Evolutionary conservation across 2,797 vertebrate species (phyloP).

Genomic region (Cossypha polioptera): DNA sequence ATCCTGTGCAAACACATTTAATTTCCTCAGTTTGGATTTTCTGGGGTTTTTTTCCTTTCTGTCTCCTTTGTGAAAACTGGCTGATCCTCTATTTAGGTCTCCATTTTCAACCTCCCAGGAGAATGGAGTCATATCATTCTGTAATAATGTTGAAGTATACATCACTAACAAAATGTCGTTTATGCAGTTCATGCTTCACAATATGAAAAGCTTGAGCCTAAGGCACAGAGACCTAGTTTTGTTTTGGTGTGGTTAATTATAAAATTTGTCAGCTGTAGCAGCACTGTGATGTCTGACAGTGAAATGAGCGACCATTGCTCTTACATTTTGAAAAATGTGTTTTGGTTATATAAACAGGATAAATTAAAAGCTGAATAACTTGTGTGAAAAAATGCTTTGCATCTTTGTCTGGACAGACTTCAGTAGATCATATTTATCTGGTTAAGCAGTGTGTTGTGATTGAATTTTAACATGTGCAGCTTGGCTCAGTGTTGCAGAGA

Average conservation of each 20-base stretch:
- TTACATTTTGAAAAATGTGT: conserved; percentile 1
- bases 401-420: neutral
- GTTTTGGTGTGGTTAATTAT: conserved; percentile 58
- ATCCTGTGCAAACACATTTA: neutral
- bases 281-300: conserved; percentile 34
- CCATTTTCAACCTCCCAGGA: neutral
- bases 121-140: neutral
- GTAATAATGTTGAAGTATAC: neutral
- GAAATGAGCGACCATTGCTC: conserved; percentile 34
- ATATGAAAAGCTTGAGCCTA: conserved; percentile 38
- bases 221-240: conserved; percentile 65
- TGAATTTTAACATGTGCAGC: neutral
- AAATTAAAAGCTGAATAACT: neutral
- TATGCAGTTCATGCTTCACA: conserved; percentile 4
- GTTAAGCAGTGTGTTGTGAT: neutral
- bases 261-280: conserved; percentile 18
- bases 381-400: neutral
- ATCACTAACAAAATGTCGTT: neutral
- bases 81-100: neutral
- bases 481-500: neutral
- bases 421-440: neutral
- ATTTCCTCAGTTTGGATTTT: neutral
- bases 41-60: neutral
- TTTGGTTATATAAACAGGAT: neutral
- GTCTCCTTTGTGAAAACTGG: neutral